Percentiles rank a stretch among this genome's conserved stretches.
Evolutionary conservation across 2,888 invertebrate genomes (phyloP).

Genomic region (Andrena dorsata): DNA sequence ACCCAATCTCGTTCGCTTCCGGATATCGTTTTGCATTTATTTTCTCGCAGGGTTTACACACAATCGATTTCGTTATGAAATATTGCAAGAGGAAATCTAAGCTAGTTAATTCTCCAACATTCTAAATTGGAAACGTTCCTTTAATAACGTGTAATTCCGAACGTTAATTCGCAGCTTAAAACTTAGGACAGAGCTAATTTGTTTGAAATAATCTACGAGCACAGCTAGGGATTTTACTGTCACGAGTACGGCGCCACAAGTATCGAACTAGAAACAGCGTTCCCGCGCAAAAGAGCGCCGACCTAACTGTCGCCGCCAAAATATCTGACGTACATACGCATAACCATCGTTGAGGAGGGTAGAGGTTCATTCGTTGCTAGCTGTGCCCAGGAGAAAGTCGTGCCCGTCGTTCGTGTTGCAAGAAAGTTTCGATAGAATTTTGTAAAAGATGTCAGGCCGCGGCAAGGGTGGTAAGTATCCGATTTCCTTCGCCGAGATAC

Average conservation of each 20-base stretch:
- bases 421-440: conserved; percentile 10
- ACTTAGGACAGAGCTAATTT: neutral
- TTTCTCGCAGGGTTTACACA: neutral
- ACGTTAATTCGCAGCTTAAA: neutral
- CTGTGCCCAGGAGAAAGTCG: conserved; percentile 40
- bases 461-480: conserved; percentile 78
- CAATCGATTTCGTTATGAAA: neutral
- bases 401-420: conserved; percentile 8
- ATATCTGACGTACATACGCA: conserved; percentile 74
- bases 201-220: neutral
- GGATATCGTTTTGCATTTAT: too few species aligned
- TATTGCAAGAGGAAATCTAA: neutral
- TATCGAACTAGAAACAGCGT: conserved; percentile 34
- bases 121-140: neutral
- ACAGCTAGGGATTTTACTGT: conserved; percentile 49
- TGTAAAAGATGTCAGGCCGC: conserved; percentile 75
- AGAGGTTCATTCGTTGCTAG: conserved; percentile 66
- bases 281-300: conserved; percentile 78
- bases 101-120: neutral
- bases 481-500: neutral
- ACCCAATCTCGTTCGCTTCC: too few species aligned
- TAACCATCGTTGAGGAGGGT: conserved; percentile 56
- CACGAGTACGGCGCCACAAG: conserved; percentile 17
- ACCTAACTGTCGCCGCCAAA: conserved; percentile 75
- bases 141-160: neutral